Evolutionary conservation across 2,797 vertebrate genomes (phyloP), one percentile per base, ranked within the genome.

Genomic region (Hylomyscus alleni): DNA sequence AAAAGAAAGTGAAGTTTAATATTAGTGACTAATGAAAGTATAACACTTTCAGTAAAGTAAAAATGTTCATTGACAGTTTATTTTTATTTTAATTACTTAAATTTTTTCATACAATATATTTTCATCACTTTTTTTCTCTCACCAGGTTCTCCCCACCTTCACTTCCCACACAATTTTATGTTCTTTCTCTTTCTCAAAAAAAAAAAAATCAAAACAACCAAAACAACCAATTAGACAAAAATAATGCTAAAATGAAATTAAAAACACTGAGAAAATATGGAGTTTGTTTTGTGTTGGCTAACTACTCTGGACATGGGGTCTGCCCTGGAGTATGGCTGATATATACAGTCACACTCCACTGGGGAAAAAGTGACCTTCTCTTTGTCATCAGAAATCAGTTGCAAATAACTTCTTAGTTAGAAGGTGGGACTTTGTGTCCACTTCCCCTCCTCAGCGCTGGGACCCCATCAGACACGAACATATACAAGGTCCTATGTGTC

Each of bases 21-120:
- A 40, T 31, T 50, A 93, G 86, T 34, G 6, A 29, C 20, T 81
- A 86, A 52, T 24, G 84, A 75, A 94, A 82, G 9, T 81, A 34
- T n/a, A 85, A 13, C 15, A 81, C 84, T 85, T 82, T 78, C 58
- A 89, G 52, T 83, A 56, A 92, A 95, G 65, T 60, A 69, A 82
- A 78, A 96, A 80, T 84, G 22, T 73, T 89, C 12, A 78, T 62
- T 52, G 47, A 82, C 65, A 91, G 89, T 81, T 89, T 77, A 58
- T 77, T 87, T 77, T 87, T 92, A 7, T 10, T 62, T 83, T 62
- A 31, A 44, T 84, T 65, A 65, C 20, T 47, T 85, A 67, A 67
- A 67, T 20, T 0, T 34, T 62, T 67, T 80, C 7, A 29, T 93
- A 8, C 12, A 50, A 22, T 67, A 31, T 26, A 50, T 65, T 47